A percentile compares a stretch with the other conserved stretches of the same genome.
phyloP scores from a whole-genome alignment of 2,888 invertebrate species.

The Drosophila meridionalis region DNA sequence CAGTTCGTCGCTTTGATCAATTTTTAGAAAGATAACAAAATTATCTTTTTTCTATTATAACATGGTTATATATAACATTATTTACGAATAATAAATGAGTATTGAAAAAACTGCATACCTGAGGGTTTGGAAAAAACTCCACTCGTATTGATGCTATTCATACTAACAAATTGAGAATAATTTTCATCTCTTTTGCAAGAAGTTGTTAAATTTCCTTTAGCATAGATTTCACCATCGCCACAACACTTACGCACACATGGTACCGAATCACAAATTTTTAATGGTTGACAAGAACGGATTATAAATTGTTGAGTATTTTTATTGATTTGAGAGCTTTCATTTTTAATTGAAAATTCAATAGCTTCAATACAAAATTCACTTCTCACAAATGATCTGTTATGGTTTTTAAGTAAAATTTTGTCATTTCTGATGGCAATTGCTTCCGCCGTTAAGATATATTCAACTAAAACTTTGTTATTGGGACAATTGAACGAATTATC shows the following conservation, averaged over 20 bases:
- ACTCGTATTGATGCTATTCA: conserved; percentile 73
- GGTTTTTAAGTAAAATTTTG: conserved; percentile 52
- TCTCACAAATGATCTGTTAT: conserved; percentile 53
- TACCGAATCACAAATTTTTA: conserved; percentile 58
- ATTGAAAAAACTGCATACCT: conserved; percentile 59
- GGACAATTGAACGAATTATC: conserved; percentile 73
- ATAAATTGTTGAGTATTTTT: conserved; percentile 48
- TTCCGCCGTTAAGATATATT: conserved; percentile 72
- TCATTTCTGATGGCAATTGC: conserved; percentile 66
- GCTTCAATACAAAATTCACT: conserved; percentile 82
- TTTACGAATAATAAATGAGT: neutral
- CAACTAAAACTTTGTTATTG: conserved; percentile 75
- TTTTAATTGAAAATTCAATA: conserved; percentile 43
- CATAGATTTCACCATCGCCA: conserved; percentile 78
- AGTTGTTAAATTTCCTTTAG: conserved; percentile 71
- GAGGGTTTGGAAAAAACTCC: conserved; percentile 78
- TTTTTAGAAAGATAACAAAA: no score
- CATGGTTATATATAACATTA: no score
- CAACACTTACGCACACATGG: conserved; percentile 84
- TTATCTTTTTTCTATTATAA: no score
- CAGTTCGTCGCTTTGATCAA: no score
- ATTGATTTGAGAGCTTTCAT: neutral
- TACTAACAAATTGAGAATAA: conserved; percentile 74
- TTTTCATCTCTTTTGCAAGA: conserved; percentile 71
- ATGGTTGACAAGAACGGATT: conserved; percentile 71